Evolutionary conservation across 2,113 vertebrate genomes (phyloP).

Genomic region (Aix galericulata): DNA sequence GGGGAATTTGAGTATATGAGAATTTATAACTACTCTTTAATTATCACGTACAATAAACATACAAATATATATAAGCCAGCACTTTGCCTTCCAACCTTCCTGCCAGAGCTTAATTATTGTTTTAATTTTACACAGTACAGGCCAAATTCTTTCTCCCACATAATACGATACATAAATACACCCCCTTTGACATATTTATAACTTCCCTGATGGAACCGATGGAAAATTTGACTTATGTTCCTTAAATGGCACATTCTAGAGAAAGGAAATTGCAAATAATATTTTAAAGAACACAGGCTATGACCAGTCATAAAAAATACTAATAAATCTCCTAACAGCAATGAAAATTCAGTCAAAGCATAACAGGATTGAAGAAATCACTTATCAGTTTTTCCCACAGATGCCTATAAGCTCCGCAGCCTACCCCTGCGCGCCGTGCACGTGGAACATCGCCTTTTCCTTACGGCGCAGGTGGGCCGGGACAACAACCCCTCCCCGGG

Average conservation of each 20-base stretch:
- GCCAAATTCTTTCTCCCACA: neutral
- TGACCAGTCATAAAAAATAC: constrained; percentile 43
- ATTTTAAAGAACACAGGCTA: constrained; percentile 50
- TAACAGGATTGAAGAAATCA: neutral
- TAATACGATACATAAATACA: constrained; percentile 20
- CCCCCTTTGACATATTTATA: constrained; percentile 37
- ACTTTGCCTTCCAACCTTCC: constrained; percentile 14
- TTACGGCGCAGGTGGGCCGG: neutral
- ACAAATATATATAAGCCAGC: neutral
- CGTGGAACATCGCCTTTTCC: neutral
- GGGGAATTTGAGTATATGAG: neutral
- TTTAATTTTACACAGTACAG: constrained; percentile 27
- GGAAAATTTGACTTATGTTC: constrained; percentile 46
- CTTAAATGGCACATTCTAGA: constrained; percentile 28
- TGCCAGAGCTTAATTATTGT: constrained; percentile 44
- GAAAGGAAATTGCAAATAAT: constrained; percentile 68
- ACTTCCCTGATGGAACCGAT: constrained; percentile 41
- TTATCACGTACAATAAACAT: neutral
- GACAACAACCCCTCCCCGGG: neutral
- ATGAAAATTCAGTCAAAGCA: constrained; percentile 4
- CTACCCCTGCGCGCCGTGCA: neutral
- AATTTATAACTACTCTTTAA: neutral
- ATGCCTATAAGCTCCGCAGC: neutral
- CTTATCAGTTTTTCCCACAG: constrained; percentile 15
- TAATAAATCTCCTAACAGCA: constrained; percentile 57